These are phyloP conservation scores for Pomacea canaliculata DNA, from an alignment of 2,888 invertebrate genomes.

Conservation along the genomic window DNA sequence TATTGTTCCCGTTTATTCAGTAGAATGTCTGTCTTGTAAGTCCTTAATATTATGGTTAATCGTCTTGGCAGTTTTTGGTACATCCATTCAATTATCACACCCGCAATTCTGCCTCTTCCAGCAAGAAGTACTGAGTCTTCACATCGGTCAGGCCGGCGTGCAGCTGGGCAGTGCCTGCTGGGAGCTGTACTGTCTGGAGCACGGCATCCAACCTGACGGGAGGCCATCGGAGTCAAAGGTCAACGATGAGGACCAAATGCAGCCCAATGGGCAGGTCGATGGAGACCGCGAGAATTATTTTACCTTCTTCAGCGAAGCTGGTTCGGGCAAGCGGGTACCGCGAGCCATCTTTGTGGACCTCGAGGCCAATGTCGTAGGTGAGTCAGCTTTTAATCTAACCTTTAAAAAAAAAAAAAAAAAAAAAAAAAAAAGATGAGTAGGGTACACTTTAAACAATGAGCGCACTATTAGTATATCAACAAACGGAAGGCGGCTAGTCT, in stretches of 20 bases:
- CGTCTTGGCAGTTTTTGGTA: no score
- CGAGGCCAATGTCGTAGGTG: constrained; percentile 25
- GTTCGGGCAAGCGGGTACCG: constrained; percentile 22
- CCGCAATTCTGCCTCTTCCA: background rate
- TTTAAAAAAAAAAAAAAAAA: no score
- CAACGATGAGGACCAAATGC: background rate
- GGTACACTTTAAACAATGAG: no score
- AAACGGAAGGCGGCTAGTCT: no score
- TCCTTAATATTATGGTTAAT: no score
- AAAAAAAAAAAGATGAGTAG: background rate
- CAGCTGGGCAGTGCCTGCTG: constrained; percentile 74
- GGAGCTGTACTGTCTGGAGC: constrained; percentile 74
- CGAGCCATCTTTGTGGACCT: constrained; percentile 24
- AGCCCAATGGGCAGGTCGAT: background rate
- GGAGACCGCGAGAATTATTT: constrained; percentile 5
- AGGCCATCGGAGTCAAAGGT: no score
- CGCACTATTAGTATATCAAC: no score
- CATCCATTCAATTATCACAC: no score
- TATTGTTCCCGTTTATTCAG: no score
- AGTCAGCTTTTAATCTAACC: background rate
- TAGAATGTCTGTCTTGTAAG: no score
- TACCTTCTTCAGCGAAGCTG: constrained; percentile 27
- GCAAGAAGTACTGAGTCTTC: constrained; percentile 50
- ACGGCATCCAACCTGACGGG: constrained; percentile 73
- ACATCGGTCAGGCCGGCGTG: constrained; percentile 73